Base-by-base conservation (phyloP, 2,113 vertebrate genomes). In the Catharus minimus region DNA sequence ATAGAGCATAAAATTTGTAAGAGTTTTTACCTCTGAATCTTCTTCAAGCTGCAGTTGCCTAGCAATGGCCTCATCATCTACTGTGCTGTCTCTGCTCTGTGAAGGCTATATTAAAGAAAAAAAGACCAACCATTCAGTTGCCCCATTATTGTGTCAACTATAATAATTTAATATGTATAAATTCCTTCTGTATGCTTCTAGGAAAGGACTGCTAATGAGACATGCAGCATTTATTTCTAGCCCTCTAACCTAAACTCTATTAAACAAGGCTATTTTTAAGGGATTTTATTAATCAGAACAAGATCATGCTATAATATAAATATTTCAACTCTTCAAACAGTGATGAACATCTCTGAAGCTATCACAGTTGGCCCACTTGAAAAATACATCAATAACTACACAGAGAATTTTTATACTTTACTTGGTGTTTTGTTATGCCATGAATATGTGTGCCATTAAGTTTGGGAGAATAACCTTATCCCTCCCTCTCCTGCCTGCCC, bases 11-110 rank as follows among this genome's bases (percentile, higher is more conserved):
- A 50, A 55, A 44, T 81, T 44, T 69, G 68, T 14, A 85, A 85
- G 7, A 89, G n/a, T 38, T 71, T 82, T 95, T 97, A 99, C 99
- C 98, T 99, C 98, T 44, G 97, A 96, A 76, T 99, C 98, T 88
- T 99, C 99, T 28, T 99, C 98, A 95, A 99, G 97, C 90, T 99
- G 99, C 74, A 99, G 93, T 76, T 98, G 98, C 93, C 94, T 98
- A 85, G 99, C 98, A 11, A 99, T 97, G 64, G 98, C 97, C 82
- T 98, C 99, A 94, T 99, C 99, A 81, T 97, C 98, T 38, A 96
- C 43, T 10, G 96, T 97, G 66, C 96, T 97, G 67, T 98, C 97
- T 9, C 66, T 49, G 78, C 97, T 98, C 85, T 97, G 96, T 65
- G 96, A 95, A 43, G 96, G 96, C 98, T 99, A 4, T 14, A 93